These are phyloP conservation scores for Ceratotherium simum DNA, from an alignment of 2,113 vertebrate species.

Conservation along the genomic window DNA sequence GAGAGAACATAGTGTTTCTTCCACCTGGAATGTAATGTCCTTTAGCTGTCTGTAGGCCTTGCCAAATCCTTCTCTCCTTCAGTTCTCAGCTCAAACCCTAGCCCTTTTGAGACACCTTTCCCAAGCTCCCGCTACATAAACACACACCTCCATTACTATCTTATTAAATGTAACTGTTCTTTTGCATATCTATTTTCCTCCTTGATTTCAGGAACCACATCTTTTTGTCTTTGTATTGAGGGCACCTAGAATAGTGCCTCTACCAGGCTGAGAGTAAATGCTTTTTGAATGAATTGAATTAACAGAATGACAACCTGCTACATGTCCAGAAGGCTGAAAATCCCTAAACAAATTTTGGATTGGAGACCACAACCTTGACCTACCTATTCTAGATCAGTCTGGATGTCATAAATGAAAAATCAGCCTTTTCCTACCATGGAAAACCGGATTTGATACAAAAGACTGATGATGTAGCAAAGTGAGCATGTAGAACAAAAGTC, in stretches of 20 bases:
- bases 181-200: background rate
- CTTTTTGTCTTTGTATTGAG: background rate
- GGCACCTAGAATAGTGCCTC: background rate
- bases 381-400: background rate
- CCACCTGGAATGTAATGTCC: background rate
- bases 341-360: background rate
- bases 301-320: background rate
- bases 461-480: background rate
- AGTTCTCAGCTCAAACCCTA: background rate
- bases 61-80: background rate
- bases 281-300: background rate
- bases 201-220: background rate
- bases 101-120: background rate
- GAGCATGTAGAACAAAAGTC: background rate
- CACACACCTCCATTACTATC: background rate
- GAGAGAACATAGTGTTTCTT: background rate
- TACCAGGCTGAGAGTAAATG: background rate
- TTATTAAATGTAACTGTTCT: background rate
- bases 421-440: background rate
- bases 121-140: background rate
- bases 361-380: background rate
- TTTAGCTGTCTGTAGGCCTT: background rate
- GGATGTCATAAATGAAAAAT: background rate
- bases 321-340: background rate
- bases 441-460: background rate